A percentile compares a stretch with the other conserved stretches of the same genome.
phyloP scores from a whole-genome alignment of 2,888 invertebrate genomes.

The Chorisops tibialis region DNA sequence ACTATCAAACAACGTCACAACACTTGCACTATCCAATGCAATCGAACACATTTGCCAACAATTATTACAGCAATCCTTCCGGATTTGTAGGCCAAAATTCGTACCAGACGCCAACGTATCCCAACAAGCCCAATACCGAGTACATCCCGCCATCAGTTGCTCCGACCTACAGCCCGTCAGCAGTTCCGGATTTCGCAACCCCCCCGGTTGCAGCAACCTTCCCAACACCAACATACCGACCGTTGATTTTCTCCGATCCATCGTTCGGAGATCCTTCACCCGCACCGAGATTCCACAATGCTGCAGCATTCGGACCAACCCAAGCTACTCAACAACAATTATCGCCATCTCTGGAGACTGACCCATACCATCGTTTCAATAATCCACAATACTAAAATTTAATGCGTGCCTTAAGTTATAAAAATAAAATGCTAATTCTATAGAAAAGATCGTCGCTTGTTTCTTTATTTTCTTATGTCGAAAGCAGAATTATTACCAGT shows the following conservation, averaged over 20 bases:
- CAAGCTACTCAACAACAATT: no score
- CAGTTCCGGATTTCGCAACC: conserved; percentile 11
- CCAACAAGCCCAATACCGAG: neutral
- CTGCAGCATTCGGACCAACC: no score
- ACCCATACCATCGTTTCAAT: no score
- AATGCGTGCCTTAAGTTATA: no score
- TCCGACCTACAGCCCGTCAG: neutral
- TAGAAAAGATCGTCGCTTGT: no score
- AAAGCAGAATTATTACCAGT: no score
- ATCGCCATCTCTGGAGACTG: no score
- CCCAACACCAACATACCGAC: conserved; percentile 9
- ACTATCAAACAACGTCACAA: conserved; percentile 13
- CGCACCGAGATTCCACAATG: neutral
- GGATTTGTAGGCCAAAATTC: neutral
- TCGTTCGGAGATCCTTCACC: neutral
- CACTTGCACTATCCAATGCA: conserved; percentile 1
- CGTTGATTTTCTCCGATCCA: conserved; percentile 11
- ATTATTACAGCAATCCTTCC: neutral
- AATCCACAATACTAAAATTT: no score
- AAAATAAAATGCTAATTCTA: no score
- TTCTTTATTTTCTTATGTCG: no score
- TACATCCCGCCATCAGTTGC: neutral
- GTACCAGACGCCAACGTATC: neutral
- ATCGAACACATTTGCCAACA: neutral
- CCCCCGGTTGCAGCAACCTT: conserved; percentile 11